These are phyloP conservation scores for Drosophila virilis DNA, from an alignment of 1,140 invertebrate genomes.

Conservation along the genomic window DNA sequence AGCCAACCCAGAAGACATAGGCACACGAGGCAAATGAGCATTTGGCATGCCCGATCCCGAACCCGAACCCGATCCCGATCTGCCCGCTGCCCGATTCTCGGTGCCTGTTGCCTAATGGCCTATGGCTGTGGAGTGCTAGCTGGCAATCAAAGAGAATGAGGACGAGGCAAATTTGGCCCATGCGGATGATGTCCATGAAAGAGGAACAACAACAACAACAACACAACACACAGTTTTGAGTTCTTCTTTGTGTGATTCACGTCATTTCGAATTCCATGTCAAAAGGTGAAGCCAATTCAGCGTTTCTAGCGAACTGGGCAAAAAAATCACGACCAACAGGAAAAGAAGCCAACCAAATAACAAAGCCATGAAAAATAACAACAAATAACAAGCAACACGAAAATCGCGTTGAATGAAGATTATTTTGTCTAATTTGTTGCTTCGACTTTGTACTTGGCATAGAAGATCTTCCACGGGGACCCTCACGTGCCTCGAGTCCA, in stretches of 20 bases:
- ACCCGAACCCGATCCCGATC: neutral
- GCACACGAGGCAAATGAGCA: constrained; percentile 67
- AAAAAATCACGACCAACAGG: constrained; percentile 69
- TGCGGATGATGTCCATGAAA: constrained; percentile 22
- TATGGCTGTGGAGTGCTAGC: constrained; percentile 33
- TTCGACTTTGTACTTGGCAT: constrained; percentile 18
- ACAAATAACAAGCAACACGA: constrained; percentile 58
- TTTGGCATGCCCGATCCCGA: constrained; percentile 45
- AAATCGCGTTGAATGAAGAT: constrained; percentile 62
- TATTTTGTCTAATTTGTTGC: constrained; percentile 73
- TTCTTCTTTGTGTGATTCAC: constrained; percentile 70
- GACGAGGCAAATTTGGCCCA: constrained; percentile 51
- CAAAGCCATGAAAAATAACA: constrained; percentile 33
- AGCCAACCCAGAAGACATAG: constrained; percentile 50
- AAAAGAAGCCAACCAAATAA: constrained; percentile 18
- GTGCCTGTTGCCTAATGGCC: constrained; percentile 24
- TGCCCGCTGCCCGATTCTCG: constrained; percentile 17
- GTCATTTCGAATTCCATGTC: constrained; percentile 82
- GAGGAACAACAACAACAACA: constrained; percentile 22
- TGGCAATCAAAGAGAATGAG: constrained; percentile 71
- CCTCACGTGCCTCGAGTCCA: constrained; percentile 2
- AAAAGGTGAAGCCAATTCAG: constrained; percentile 82
- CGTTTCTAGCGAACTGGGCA: constrained; percentile 77
- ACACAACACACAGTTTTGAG: constrained; percentile 34
- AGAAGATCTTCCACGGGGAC: constrained; percentile 7